A percentile compares a stretch with the other conserved stretches of the same genome.
phyloP scores from a whole-genome alignment of 2,888 invertebrate genomes.

The Psylliodes chrysocephalus region DNA sequence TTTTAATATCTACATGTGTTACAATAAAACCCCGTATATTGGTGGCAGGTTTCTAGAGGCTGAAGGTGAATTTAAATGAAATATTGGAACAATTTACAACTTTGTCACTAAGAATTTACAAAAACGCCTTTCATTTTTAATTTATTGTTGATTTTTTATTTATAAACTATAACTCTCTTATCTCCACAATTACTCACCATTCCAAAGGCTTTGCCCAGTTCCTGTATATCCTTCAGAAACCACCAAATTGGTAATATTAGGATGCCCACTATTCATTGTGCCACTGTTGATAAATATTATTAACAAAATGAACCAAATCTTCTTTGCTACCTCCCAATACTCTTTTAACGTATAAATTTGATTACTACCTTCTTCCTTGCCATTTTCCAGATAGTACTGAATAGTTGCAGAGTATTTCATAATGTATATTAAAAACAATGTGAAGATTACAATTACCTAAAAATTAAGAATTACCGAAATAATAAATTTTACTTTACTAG shows the following conservation, averaged over 20 bases:
- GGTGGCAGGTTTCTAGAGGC: too few relatives aligned
- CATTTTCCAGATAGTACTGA: slow-evolving; percentile 12
- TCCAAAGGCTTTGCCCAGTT: slow-evolving; percentile 37
- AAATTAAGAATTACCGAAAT: too few relatives aligned
- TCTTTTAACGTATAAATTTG: not conserved
- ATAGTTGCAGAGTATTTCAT: slow-evolving; percentile 19
- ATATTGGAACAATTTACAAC: too few relatives aligned
- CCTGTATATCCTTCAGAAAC: slow-evolving; percentile 45
- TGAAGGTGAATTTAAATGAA: too few relatives aligned
- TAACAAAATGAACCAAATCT: slow-evolving; percentile 40
- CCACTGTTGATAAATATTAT: slow-evolving; percentile 31
- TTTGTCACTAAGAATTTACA: too few relatives aligned
- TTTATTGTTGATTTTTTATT: too few relatives aligned
- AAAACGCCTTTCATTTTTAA: too few relatives aligned
- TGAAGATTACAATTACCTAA: slow-evolving; percentile 26
- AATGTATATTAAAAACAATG: slow-evolving; percentile 20
- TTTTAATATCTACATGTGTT: too few relatives aligned
- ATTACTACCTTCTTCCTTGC: not conserved
- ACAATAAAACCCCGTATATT: too few relatives aligned
- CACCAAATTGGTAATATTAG: slow-evolving; percentile 43
- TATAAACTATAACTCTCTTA: too few relatives aligned
- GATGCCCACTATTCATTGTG: slow-evolving; percentile 38
- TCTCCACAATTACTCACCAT: too few relatives aligned
- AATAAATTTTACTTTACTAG: too few relatives aligned
- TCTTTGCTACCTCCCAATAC: slow-evolving; percentile 16